Conservation (phyloP, 2,797 vertebrate species). For the Crenichthys baileyi region DNA sequence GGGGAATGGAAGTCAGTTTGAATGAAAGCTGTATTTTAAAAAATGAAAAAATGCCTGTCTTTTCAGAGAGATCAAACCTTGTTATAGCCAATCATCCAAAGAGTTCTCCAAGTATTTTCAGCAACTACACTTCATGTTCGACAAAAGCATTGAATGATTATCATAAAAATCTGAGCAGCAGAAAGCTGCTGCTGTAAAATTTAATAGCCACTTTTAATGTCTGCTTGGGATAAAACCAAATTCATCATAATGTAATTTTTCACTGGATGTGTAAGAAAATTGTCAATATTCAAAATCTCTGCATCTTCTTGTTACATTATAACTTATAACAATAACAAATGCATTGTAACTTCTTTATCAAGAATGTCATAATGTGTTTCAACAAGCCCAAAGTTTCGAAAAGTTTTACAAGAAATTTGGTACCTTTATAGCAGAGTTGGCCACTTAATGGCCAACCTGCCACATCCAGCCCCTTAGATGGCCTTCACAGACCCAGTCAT, state of each 20-base stretch:
- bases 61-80: slow-evolving; percentile 8
- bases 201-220: neutral
- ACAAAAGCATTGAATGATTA: neutral
- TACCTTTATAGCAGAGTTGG: no score
- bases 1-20: neutral
- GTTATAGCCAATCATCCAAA: slow-evolving; percentile 12
- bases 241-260: neutral
- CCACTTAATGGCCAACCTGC: no score
- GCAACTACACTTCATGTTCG: neutral
- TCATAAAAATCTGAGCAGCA: neutral
- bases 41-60: slow-evolving; percentile 9
- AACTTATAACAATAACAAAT: neutral
- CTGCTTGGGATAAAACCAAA: neutral
- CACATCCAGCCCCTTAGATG: no score
- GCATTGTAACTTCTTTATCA: neutral
- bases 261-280: neutral
- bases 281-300: neutral
- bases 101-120: slow-evolving; percentile 10
- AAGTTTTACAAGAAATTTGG: no score
- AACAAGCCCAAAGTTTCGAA: neutral
- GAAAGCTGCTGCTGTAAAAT: neutral
- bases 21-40: slow-evolving; percentile 9
- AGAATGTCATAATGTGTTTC: neutral
- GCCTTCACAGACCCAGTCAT: no score
- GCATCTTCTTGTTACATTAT: neutral